phyloP scores from a whole-genome alignment of 2,888 invertebrate species.

The Ectobius pallidus region DNA sequence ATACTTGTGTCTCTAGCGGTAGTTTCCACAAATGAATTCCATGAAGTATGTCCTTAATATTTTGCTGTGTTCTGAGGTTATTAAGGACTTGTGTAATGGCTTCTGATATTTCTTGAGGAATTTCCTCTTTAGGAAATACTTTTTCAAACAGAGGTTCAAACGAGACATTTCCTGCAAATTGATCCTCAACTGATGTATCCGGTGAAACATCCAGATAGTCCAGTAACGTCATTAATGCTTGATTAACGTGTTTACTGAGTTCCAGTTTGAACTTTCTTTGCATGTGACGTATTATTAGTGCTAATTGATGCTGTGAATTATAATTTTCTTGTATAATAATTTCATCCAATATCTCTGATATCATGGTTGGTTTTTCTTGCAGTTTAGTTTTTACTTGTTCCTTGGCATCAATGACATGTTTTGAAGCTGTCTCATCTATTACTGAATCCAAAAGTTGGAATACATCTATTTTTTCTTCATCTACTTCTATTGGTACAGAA shows the following conservation, averaged over 20 bases:
- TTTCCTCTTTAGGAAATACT: slow-evolving; percentile 17
- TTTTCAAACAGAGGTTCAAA: slow-evolving; percentile 19
- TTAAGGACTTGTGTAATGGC: not conserved
- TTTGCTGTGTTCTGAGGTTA: not conserved
- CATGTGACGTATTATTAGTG: slow-evolving; percentile 2
- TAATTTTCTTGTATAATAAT: slow-evolving; percentile 32
- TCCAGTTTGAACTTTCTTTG: slow-evolving; percentile 18
- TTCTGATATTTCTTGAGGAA: not conserved
- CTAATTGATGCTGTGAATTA: not conserved
- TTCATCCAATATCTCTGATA: not conserved
- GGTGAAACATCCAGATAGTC: slow-evolving; percentile 8
- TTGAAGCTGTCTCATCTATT: not conserved
- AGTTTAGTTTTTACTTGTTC: slow-evolving; percentile 4
- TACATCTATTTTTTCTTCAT: slow-evolving; percentile 15
- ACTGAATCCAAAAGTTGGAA: slow-evolving; percentile 18
- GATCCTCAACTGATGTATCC: slow-evolving; percentile 30
- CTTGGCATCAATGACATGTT: slow-evolving; percentile 19
- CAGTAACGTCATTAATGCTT: slow-evolving; percentile 15
- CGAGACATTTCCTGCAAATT: slow-evolving; percentile 25
- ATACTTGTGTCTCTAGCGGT: slow-evolving; percentile 26
- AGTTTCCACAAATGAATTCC: slow-evolving; percentile 33
- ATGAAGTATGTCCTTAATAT: slow-evolving; percentile 1
- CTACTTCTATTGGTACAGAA: not conserved
- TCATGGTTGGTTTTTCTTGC: slow-evolving; percentile 1
- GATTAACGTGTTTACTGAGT: not conserved